Conservation (phyloP, 1,140 invertebrate species). For the Uloborus diversus region DNA sequence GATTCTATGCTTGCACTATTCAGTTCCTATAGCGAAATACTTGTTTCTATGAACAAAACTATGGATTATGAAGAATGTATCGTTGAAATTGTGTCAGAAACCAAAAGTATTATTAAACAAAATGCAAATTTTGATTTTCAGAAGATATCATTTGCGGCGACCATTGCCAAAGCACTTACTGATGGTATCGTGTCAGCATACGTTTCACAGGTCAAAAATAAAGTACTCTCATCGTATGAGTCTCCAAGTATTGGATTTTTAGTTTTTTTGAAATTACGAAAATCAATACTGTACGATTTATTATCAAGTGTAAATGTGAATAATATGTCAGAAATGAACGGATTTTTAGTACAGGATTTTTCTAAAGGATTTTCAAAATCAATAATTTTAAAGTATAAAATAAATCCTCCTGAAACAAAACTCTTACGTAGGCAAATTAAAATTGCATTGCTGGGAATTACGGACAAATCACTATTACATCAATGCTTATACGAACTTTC, state of each 20-base stretch:
- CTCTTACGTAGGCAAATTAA: background rate
- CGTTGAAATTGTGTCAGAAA: background rate
- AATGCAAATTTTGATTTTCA: too few relatives aligned
- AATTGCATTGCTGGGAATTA: background rate
- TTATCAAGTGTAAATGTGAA: too few relatives aligned
- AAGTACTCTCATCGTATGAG: too few relatives aligned
- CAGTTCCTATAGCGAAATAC: background rate
- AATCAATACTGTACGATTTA: too few relatives aligned
- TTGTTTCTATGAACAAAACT: background rate
- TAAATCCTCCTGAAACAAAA: background rate
- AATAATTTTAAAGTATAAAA: background rate
- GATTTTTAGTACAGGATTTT: background rate
- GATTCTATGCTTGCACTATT: background rate
- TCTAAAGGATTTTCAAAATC: slow-evolving; percentile 6
- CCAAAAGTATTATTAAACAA: too few relatives aligned
- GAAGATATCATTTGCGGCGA: too few relatives aligned
- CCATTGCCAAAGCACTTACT: too few relatives aligned
- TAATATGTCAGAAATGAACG: too few relatives aligned
- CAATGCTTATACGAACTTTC: background rate
- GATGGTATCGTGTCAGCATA: too few relatives aligned
- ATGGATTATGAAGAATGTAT: background rate
- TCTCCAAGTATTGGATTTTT: too few relatives aligned
- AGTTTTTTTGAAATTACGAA: too few relatives aligned
- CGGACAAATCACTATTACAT: background rate
- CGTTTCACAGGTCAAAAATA: too few relatives aligned